Base-by-base conservation (phyloP, 2,797 vertebrate species). In the Numenius phaeopus region DNA sequence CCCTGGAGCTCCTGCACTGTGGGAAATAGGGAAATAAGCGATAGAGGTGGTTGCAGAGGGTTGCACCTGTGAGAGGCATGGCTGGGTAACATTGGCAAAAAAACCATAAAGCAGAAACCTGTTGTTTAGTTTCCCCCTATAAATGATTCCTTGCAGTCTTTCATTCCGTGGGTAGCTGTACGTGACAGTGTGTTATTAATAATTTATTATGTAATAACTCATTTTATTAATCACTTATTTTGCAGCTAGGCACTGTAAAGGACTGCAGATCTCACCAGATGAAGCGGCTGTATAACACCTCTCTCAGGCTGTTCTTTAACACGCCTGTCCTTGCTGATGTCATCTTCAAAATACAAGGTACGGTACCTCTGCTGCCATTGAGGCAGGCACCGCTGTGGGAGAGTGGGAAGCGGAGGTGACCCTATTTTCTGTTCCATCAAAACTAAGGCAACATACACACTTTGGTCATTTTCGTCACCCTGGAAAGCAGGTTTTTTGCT, bases 301-400 rank as follows among this genome's bases (percentile, higher is more conserved):
- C 99, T 75, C 99, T 99, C 59, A 99, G 99, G 94, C 98, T 99
- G 96, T 99, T 99, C 95, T 99, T 99, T 97, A 99, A 99, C 88
- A 99, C 99, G 6, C 99, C 99, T 65, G 98, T 99, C 52, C 99
- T 99, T 89, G 99, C 99, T 46, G 99, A 99, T 96, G 99, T 99
- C 96, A 99, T 99, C 97, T 99, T 99, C 94, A 99, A 99, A 98
- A 99, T 99, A 97, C 99, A 99, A 99, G 99, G 99, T 99, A 98
- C 10, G 62, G n/a, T 37, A 29, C 15, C 17, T 54, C 59, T 77
- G 40, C 62, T 83, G 4, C 22, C 32, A 7, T 26, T 47, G 47
- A 14, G 8, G 2, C 4, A 61, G 37, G 26, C 65, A 34, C 16
- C 1, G 2, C 55, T 32, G 8, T 3, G 0, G 19, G n/a, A 57